Percentiles rank a stretch among this genome's conserved stretches.
Conservation (phyloP, 2,888 invertebrate genomes). For the Agrotis clavis region DNA sequence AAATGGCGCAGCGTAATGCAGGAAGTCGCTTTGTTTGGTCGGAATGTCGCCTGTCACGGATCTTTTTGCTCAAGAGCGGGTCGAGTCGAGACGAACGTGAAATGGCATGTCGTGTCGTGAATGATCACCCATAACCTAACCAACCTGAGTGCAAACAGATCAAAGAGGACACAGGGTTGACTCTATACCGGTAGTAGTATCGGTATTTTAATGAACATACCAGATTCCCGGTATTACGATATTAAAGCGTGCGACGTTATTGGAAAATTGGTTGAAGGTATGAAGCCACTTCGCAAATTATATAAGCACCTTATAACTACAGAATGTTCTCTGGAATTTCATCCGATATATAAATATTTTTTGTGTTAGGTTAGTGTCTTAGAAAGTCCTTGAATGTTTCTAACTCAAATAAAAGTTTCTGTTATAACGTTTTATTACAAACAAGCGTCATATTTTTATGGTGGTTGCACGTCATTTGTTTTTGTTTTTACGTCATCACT, state of each 20-base stretch:
- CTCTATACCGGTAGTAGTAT: slow-evolving; percentile 18
- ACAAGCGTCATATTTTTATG: slow-evolving; percentile 49
- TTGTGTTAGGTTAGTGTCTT: slow-evolving; percentile 17
- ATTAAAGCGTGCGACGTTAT: slow-evolving; percentile 34
- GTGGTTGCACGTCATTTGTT: slow-evolving; percentile 42
- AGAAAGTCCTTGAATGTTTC: slow-evolving; percentile 25
- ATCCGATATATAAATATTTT: slow-evolving; percentile 3
- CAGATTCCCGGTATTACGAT: slow-evolving; percentile 45
- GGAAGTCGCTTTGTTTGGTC: slow-evolving; percentile 52
- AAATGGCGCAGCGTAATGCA: slow-evolving; percentile 28
- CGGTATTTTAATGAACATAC: slow-evolving; percentile 48
- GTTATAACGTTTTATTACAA: slow-evolving; percentile 46
- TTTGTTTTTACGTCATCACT: slow-evolving; percentile 31
- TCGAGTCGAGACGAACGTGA: slow-evolving; percentile 49
- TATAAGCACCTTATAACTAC: background rate
- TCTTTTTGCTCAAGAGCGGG: slow-evolving; percentile 58
- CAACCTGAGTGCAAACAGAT: slow-evolving; percentile 71
- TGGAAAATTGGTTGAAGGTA: slow-evolving; percentile 20
- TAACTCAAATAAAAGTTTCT: slow-evolving; percentile 29
- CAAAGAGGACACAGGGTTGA: slow-evolving; percentile 71
- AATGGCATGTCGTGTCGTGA: slow-evolving; percentile 66
- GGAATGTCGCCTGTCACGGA: slow-evolving; percentile 46
- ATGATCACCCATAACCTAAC: slow-evolving; percentile 65
- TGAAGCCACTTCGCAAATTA: slow-evolving; percentile 2
- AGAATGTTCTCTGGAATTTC: slow-evolving; percentile 8